These are phyloP conservation scores for Mus pahari DNA, from an alignment of 2,113 vertebrate genomes.

Conservation along the genomic window DNA sequence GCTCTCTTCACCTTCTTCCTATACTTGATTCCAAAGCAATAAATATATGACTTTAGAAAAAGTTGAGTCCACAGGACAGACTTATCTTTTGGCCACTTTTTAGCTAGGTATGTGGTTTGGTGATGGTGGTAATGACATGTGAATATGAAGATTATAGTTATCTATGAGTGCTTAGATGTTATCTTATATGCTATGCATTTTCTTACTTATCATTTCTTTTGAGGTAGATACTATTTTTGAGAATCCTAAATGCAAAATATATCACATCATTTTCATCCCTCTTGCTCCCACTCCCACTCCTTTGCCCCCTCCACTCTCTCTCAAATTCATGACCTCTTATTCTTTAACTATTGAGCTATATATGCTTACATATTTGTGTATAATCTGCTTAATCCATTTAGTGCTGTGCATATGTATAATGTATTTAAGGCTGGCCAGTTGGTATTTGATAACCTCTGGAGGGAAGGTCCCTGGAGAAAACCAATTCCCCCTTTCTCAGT, in stretches of 20 bases:
- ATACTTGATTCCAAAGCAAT: slow-evolving; percentile 31
- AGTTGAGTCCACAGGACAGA: slow-evolving; percentile 24
- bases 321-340: background rate
- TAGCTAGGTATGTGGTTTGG: slow-evolving; percentile 49
- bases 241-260: background rate
- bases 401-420: background rate
- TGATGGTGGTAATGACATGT: slow-evolving; percentile 53
- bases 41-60: slow-evolving; percentile 37
- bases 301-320: background rate
- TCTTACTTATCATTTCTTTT: slow-evolving; percentile 35
- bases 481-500: background rate
- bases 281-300: background rate
- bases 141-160: slow-evolving; percentile 30
- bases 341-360: background rate
- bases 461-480: background rate
- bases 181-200: slow-evolving; percentile 10
- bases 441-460: background rate
- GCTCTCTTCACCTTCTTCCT: slow-evolving; percentile 45
- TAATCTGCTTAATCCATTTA: background rate
- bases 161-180: slow-evolving; percentile 33
- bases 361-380: background rate
- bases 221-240: slow-evolving; percentile 21
- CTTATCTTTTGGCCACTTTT: slow-evolving; percentile 38
- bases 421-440: background rate
- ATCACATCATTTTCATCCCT: background rate